These are phyloP conservation scores for Galemys pyrenaicus DNA, from an alignment of 2,113 vertebrate genomes.

Conservation along the genomic window DNA sequence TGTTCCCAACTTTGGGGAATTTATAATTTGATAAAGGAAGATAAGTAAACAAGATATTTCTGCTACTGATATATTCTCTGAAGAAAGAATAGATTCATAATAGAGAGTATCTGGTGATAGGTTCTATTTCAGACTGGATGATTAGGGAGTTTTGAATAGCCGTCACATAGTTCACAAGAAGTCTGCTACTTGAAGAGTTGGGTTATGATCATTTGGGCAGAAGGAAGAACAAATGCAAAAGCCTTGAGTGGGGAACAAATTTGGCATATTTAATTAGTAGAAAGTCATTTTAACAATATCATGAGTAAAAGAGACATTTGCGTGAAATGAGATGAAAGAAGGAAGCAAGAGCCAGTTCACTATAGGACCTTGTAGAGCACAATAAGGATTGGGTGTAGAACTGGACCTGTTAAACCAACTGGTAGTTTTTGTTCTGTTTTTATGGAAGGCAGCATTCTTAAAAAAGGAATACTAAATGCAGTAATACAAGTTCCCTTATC, in stretches of 20 bases:
- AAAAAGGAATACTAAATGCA: neutral
- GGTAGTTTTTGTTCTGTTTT: neutral
- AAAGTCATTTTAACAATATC: neutral
- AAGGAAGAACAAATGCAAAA: conserved; percentile 12
- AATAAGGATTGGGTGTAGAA: neutral
- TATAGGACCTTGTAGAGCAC: neutral
- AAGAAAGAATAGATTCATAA: conserved; percentile 9
- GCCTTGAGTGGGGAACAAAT: neutral
- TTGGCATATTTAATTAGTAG: conserved; percentile 11
- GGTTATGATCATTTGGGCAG: neutral
- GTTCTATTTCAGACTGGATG: neutral
- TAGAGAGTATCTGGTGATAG: neutral
- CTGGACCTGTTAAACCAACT: neutral
- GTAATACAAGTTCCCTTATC: neutral
- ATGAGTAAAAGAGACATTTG: neutral
- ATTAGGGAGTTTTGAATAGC: neutral
- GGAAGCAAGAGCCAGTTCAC: neutral
- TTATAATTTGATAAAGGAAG: neutral
- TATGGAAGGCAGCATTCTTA: neutral
- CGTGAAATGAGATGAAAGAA: neutral
- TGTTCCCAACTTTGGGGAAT: neutral
- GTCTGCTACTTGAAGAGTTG: neutral
- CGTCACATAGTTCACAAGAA: neutral
- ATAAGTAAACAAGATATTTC: neutral
- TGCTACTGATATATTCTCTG: neutral